phyloP scores from a whole-genome alignment of 1,140 invertebrate genomes.

The Zaprionus lachaisei region DNA sequence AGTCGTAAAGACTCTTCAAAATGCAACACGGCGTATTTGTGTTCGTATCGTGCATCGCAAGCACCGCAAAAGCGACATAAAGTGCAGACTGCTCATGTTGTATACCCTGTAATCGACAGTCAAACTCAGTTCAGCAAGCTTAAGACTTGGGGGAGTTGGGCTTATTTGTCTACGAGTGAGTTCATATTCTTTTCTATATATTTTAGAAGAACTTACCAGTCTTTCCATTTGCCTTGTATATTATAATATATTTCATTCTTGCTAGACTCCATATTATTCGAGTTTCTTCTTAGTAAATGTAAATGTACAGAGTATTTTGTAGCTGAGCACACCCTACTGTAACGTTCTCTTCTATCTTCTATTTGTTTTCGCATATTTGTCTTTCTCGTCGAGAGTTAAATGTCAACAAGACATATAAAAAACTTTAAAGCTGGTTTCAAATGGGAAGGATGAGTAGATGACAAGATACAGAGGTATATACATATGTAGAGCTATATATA shows the following conservation, averaged over 20 bases:
- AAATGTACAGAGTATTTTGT: background rate
- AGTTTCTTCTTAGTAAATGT: background rate
- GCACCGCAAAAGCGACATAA: background rate
- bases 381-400: background rate
- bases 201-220: background rate
- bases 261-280: background rate
- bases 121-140: too few relatives aligned
- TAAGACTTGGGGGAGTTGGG: too few relatives aligned
- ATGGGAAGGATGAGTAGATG: background rate
- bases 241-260: background rate
- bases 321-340: background rate
- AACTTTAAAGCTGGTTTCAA: background rate
- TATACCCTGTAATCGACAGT: background rate
- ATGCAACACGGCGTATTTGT: background rate
- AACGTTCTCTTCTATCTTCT: background rate
- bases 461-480: too few relatives aligned
- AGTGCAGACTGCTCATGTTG: background rate
- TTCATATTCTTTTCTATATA: background rate
- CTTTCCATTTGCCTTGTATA: background rate
- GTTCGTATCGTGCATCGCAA: background rate
- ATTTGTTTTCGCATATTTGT: background rate
- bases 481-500: too few relatives aligned
- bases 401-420: background rate
- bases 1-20: constrained; percentile 7
- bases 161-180: too few relatives aligned